Percentiles rank a stretch among this genome's conserved stretches.
Evolutionary conservation across 1,140 invertebrate species (phyloP).

Genomic region (Planococcus citri): DNA sequence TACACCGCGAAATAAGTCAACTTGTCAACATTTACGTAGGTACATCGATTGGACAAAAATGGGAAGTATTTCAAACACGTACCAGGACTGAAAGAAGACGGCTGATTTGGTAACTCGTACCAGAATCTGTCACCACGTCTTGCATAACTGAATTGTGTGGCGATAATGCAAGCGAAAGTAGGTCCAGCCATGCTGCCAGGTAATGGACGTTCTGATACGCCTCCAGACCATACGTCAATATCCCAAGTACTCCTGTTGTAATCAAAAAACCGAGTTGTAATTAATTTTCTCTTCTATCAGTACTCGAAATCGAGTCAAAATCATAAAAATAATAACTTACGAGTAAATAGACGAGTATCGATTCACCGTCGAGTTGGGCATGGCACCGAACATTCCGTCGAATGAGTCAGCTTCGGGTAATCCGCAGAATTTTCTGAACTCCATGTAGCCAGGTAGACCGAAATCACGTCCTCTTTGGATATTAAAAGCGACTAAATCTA

Average conservation of each 20-base stretch:
- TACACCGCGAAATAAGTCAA: too few relatives aligned
- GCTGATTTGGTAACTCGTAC: conserved; percentile 65
- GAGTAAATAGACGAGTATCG: conserved; percentile 61
- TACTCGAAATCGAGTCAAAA: neutral
- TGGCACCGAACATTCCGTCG: conserved; percentile 71
- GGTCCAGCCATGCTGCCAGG: conserved; percentile 83
- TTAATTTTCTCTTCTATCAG: neutral
- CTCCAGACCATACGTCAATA: conserved; percentile 84
- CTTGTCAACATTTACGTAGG: too few relatives aligned
- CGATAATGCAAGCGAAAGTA: conserved; percentile 91
- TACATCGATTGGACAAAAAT: neutral
- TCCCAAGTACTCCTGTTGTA: conserved; percentile 62
- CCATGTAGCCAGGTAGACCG: conserved; percentile 62
- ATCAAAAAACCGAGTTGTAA: neutral
- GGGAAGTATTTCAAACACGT: conserved; percentile 24
- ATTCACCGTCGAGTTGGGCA: conserved; percentile 76
- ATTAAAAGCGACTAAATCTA: conserved; percentile 76
- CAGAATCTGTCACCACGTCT: conserved; percentile 89
- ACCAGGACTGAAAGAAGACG: conserved; percentile 74
- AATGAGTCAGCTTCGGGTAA: conserved; percentile 62
- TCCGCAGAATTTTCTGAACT: conserved; percentile 70
- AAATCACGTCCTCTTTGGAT: conserved; percentile 73
- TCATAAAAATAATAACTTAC: conserved; percentile 38
- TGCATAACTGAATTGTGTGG: conserved; percentile 85
- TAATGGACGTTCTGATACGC: conserved; percentile 70